Conservation (phyloP, 1,140 invertebrate genomes). For the Drosophila lacertosa region DNA sequence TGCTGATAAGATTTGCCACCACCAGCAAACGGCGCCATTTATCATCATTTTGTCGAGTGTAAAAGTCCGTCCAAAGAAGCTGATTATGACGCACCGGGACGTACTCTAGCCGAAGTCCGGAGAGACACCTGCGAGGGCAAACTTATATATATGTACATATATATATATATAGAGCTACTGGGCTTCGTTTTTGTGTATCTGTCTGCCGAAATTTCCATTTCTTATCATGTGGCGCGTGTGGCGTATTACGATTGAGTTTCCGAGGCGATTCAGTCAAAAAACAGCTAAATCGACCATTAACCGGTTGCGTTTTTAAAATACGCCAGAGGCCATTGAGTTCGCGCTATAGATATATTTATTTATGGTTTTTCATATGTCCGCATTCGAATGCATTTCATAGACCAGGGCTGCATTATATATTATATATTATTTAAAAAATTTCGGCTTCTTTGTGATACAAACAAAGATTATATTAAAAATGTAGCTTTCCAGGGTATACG, state of each 20-base stretch:
- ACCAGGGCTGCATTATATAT: neutral
- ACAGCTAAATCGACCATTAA: constrained; percentile 73
- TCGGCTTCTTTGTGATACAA: no score
- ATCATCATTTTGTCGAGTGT: constrained; percentile 32
- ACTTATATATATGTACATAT: no score
- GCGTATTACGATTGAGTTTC: constrained; percentile 19
- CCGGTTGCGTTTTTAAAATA: constrained; percentile 55
- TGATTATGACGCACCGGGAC: constrained; percentile 19
- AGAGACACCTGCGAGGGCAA: constrained; percentile 8
- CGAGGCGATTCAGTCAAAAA: constrained; percentile 61
- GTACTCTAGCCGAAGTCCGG: neutral
- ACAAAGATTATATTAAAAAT: no score
- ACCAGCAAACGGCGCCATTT: constrained; percentile 49
- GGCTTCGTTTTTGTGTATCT: constrained; percentile 22
- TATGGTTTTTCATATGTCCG: constrained; percentile 21
- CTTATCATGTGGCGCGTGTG: constrained; percentile 66
- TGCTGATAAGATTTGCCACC: constrained; percentile 57
- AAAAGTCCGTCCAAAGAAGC: constrained; percentile 18
- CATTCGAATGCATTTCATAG: constrained; percentile 15
- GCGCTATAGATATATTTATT: constrained; percentile 6
- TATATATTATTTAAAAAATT: neutral
- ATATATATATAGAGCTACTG: no score
- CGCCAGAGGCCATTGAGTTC: constrained; percentile 25
- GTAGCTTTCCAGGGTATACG: no score
- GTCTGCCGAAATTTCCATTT: constrained; percentile 58